Evolutionary conservation across 1,140 invertebrate genomes (phyloP), one percentile per base, ranked within the genome.

Genomic region (Drosophila tristis): DNA sequence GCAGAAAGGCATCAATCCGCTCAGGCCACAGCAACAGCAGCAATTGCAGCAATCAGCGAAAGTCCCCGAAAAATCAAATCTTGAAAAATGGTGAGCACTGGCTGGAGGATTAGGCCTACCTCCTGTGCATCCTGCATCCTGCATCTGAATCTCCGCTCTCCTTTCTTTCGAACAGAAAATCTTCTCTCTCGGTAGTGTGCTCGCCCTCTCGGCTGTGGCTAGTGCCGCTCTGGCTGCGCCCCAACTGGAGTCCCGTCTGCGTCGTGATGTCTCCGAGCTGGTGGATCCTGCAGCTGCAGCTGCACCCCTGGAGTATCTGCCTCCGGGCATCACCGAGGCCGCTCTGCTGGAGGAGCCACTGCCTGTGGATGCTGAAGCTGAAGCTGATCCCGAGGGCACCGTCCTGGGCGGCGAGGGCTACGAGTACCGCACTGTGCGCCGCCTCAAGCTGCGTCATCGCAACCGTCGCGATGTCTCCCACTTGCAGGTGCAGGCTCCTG

Each of bases 381-480:
- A 48, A 20, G 42, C 2, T 5, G 47, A 43, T 5, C 63, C 44
- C 13, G 53, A 58, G 20, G 66, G 26, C 15, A 78, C 80, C n/a
- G 75, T 75, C 35, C 64, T 71, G 8, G 81, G 80, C 11, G 68
- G 74, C 3, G 45, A 73, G 13, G 90, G 90, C 57, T 91, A 91
- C 50, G 85, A 91, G 39, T 91, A 91, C 57, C 81, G 81, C 26
- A 84, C 90, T 0, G 81, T 91, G 51, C 85, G 90, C 16, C 76
- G 81, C 44, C 64, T 91, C 1, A 79, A 86, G 59, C 64, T 90
- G 44, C 85, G 90, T 23, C 85, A 86, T 16, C 81, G 85, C 65
- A 85, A 78, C 15, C 75, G 71, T 0, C 85, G 90, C n/a, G 90
- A 91, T 75, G 90, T 91, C 11, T 90, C 90, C 5, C 79, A 87